These are phyloP conservation scores for Mactra quadrangularis DNA, from an alignment of 1,140 invertebrate genomes.

Conservation along the genomic window DNA sequence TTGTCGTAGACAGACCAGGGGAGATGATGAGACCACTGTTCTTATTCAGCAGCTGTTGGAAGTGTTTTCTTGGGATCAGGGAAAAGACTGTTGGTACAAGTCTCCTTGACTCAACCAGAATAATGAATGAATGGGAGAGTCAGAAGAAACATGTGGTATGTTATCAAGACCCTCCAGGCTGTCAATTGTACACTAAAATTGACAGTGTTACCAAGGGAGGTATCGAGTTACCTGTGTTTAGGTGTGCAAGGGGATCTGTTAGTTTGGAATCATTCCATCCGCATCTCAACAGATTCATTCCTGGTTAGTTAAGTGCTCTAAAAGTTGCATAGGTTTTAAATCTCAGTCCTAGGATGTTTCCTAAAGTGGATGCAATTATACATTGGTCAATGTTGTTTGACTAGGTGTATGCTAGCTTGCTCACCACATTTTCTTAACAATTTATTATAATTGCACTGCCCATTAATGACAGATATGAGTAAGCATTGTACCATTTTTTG, in stretches of 20 bases:
- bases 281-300: constrained; percentile 36
- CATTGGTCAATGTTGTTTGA: constrained; percentile 4
- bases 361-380: constrained; percentile 56
- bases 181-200: constrained; percentile 63
- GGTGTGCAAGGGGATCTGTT: constrained; percentile 57
- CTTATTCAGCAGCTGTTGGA: background rate
- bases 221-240: constrained; percentile 45
- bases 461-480: constrained; percentile 54
- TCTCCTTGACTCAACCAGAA: constrained; percentile 6
- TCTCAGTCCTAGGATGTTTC: constrained; percentile 64
- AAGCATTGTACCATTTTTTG: background rate
- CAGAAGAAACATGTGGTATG: constrained; percentile 68
- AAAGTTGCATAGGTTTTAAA: constrained; percentile 64
- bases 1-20: constrained; percentile 51
- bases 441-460: background rate
- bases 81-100: constrained; percentile 1
- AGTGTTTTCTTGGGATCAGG: background rate
- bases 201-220: constrained; percentile 63
- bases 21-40: background rate
- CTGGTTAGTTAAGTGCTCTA: constrained; percentile 60
- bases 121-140: constrained; percentile 62
- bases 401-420: constrained; percentile 27
- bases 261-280: constrained; percentile 53
- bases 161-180: constrained; percentile 67
- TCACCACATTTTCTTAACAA: background rate